Conservation (phyloP, 2,888 invertebrate genomes). For the Drosophila putrida region DNA sequence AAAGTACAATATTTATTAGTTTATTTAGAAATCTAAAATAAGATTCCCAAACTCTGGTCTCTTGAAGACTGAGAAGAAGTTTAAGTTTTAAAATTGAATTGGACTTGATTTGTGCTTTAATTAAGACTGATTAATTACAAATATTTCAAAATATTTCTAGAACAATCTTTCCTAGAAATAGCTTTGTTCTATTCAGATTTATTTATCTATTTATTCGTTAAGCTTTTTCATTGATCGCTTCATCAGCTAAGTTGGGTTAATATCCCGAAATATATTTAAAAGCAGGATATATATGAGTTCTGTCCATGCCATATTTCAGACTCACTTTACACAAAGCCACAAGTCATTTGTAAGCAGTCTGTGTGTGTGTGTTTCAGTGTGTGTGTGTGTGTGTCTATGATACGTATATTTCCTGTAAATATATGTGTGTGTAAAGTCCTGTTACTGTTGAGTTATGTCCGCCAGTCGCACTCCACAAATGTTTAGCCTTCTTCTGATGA, state of each 20-base stretch:
- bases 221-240: conserved; percentile 7
- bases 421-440: conserved; percentile 18
- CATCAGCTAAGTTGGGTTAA: conserved; percentile 2
- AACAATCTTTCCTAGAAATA: not conserved
- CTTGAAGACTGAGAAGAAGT: too few species aligned
- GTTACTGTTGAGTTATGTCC: conserved; percentile 39
- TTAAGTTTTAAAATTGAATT: too few species aligned
- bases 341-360: conserved; percentile 26
- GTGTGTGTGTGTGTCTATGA: conserved; percentile 1
- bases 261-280: not conserved
- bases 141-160: too few species aligned
- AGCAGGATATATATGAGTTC: conserved; percentile 1
- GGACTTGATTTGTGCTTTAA: too few species aligned
- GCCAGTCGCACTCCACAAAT: conserved; percentile 13
- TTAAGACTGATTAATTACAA: too few species aligned
- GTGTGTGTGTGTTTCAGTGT: conserved; percentile 8
- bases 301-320: conserved; percentile 22
- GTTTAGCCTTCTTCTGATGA: conserved; percentile 10
- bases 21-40: too few species aligned
- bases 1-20: too few species aligned
- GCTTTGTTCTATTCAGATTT: not conserved
- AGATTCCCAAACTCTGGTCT: too few species aligned
- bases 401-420: conserved; percentile 25
- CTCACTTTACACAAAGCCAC: conserved; percentile 26
- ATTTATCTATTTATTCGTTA: not conserved